Base-by-base conservation (phyloP, 2,797 vertebrate species). In the Ataeniobius toweri region DNA sequence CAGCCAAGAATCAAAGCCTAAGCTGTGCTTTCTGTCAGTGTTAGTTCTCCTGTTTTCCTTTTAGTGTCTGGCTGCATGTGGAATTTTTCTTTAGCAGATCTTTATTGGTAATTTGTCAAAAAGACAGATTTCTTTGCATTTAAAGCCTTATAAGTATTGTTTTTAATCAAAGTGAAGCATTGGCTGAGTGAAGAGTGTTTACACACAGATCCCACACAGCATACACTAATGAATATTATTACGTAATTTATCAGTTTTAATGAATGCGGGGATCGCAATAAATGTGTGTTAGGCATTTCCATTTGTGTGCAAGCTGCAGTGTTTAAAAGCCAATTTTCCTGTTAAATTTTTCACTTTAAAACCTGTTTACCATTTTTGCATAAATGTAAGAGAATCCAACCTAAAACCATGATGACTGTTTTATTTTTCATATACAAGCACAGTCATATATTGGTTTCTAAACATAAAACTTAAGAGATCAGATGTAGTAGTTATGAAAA, bases 1-100 rank as follows among this genome's bases (percentile, higher is more conserved):
- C 28, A 65, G n/a, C 0, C 12, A 77, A 7, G 70, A 55, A 67
- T 73, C 75, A 84, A 80, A 82, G 79, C 80, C 77, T 68, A 28
- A 12, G 3, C 22, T 59, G 13, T 84, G 2, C 48, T 18, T 9
- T 39, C 67, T 56, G 59, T 58, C 48, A 24, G 20, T 20, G 20
- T 71, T 73, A 51, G 55, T 31, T 73, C 18, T 20, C 24, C 22
- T 20, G 36, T 83, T 79, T 36, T 0, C 2, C 14, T 9, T 1
- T 31, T 81, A 6, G 39, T 41, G 8, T 26, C 36, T 13, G 36
- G 9, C 36, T 63, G 9, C 16, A 67, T 12, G 58, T 24, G 16
- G 16, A 71, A 13, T 39, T 20, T 63, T 69, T 26, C 6, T 31
- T 56, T 5, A 28, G 48, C 26, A 71, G 3, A 22, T 51, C 5